Conservation (phyloP, 2,888 invertebrate genomes). For the Neoascia interrupta region DNA sequence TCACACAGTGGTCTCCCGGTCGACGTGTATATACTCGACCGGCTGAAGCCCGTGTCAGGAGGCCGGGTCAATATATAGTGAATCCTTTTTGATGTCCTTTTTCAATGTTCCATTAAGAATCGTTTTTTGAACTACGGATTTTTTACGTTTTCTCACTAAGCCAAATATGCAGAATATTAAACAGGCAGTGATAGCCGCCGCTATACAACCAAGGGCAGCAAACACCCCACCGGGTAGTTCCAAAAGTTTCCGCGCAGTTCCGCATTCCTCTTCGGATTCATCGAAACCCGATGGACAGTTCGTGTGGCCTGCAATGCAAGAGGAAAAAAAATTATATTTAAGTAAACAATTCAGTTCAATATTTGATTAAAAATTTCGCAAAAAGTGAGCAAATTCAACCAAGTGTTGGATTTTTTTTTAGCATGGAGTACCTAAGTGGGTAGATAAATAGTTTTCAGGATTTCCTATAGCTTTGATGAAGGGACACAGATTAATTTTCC, state of each 20-base stretch:
- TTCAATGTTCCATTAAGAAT: conserved; percentile 81
- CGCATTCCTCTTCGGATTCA: conserved; percentile 86
- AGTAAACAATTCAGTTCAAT: too few relatives aligned
- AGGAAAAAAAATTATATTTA: too few relatives aligned
- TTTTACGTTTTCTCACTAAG: conserved; percentile 82
- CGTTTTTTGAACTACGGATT: conserved; percentile 81
- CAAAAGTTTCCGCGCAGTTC: conserved; percentile 81
- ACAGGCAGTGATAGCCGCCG: conserved; percentile 82
- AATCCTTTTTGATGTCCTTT: conserved; percentile 82
- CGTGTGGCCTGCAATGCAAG: conserved; percentile 78
- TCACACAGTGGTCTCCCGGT: conserved; percentile 95
- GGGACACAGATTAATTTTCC: too few relatives aligned
- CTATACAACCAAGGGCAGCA: conserved; percentile 82
- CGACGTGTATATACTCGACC: conserved; percentile 95
- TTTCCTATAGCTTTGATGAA: too few relatives aligned
- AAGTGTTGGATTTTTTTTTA: too few relatives aligned
- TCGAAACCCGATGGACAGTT: conserved; percentile 86
- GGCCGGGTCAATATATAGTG: conserved; percentile 80
- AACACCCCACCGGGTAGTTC: conserved; percentile 81
- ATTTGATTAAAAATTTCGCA: too few relatives aligned
- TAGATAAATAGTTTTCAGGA: too few relatives aligned
- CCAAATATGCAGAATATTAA: conserved; percentile 82
- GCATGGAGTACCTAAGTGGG: too few relatives aligned
- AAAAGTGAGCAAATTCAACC: too few relatives aligned
- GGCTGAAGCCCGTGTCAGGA: conserved; percentile 95